phyloP scores from a whole-genome alignment of 2,113 vertebrate species.

The Calypte anna region DNA sequence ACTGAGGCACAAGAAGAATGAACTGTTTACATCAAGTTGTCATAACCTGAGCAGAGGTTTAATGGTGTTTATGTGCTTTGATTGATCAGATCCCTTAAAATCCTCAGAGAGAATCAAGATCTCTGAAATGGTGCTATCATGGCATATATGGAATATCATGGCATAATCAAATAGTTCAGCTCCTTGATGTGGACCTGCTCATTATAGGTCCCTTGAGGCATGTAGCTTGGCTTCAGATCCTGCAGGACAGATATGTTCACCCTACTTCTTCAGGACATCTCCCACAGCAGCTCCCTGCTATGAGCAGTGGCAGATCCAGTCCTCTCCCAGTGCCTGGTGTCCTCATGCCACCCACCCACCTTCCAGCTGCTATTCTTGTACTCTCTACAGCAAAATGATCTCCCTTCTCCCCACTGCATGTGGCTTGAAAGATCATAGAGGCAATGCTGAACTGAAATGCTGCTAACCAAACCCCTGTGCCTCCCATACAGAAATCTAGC shows the following conservation, averaged over 20 bases:
- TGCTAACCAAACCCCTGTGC: background rate
- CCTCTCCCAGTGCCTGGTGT: accelerated
- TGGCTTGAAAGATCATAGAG: background rate
- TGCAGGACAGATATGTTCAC: background rate
- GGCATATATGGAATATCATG: too few species aligned
- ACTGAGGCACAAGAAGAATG: background rate
- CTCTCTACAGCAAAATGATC: background rate
- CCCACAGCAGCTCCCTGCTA: background rate
- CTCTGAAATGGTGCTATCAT: background rate
- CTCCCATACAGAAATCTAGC: background rate
- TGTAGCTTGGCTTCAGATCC: background rate
- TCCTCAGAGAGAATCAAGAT: background rate
- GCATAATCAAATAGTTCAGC: background rate
- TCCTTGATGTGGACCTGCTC: background rate
- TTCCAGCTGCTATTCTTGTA: background rate
- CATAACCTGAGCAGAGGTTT: background rate
- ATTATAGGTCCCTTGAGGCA: background rate
- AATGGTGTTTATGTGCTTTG: background rate
- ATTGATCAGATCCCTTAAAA: background rate
- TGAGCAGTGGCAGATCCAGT: background rate
- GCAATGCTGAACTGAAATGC: background rate
- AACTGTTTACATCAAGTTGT: background rate
- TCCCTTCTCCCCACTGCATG: background rate
- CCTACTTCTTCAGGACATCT: background rate
- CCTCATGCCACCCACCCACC: background rate